Evolutionary conservation across 2,888 invertebrate species (phyloP).

Genomic region (Mantis religiosa): DNA sequence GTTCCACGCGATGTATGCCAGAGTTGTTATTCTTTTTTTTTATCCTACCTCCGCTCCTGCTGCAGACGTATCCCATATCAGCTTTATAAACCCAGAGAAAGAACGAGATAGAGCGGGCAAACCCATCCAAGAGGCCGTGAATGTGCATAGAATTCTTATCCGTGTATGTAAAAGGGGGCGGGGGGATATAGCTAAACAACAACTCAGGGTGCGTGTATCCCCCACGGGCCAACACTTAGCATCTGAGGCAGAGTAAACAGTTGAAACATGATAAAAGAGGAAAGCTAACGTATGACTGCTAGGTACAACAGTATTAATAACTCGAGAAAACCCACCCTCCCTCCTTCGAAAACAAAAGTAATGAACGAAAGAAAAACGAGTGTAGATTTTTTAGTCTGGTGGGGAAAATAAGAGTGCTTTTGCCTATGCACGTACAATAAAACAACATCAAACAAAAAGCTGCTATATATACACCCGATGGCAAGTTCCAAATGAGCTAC

Average conservation of each 20-base stretch:
- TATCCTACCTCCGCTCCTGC: background rate
- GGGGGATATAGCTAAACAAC: background rate
- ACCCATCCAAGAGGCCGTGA: background rate
- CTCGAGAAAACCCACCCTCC: background rate
- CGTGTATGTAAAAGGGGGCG: background rate
- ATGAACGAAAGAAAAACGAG: background rate
- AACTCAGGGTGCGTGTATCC: background rate
- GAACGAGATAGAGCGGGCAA: background rate
- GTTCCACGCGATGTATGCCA: background rate
- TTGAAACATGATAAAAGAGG: background rate
- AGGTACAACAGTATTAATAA: background rate
- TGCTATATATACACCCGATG: background rate
- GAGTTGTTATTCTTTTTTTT: background rate
- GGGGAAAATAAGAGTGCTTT: background rate
- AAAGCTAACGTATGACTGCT: background rate
- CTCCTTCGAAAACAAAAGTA: background rate
- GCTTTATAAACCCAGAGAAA: background rate
- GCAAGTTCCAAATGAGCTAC: background rate
- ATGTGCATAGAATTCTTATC: background rate
- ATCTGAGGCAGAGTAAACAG: background rate
- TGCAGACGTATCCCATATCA: background rate
- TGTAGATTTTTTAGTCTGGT: background rate
- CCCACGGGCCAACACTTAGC: background rate
- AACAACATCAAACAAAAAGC: background rate
- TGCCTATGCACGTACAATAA: background rate